Conservation (phyloP, 1,140 invertebrate species). For the Drosophila ficusphila region DNA sequence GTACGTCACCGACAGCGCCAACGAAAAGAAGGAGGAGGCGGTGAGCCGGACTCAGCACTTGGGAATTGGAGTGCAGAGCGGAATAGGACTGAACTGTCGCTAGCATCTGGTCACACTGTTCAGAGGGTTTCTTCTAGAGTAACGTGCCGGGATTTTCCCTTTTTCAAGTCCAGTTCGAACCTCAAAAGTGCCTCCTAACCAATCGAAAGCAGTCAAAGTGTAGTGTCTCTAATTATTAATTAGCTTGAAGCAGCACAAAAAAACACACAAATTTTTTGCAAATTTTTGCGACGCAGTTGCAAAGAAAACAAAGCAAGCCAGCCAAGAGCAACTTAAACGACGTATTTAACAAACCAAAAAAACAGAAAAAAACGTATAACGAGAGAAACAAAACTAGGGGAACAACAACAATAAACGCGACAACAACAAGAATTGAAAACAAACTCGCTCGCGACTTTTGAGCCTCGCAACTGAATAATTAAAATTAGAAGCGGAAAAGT, state of each 20-base stretch:
- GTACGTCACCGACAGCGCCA: slow-evolving; percentile 79
- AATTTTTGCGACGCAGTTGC: slow-evolving; percentile 73
- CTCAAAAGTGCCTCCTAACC: slow-evolving; percentile 2
- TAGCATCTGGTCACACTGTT: slow-evolving; percentile 39
- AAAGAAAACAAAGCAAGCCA: slow-evolving; percentile 45
- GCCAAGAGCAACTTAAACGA: slow-evolving; percentile 60
- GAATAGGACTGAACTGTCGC: slow-evolving; percentile 28
- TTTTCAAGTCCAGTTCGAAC: not conserved
- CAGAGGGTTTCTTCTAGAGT: slow-evolving; percentile 5
- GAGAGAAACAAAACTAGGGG: slow-evolving; percentile 21
- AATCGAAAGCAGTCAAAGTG: slow-evolving; percentile 24
- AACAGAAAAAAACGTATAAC: not conserved
- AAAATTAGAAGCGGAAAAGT: slow-evolving; percentile 82
- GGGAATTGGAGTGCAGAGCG: slow-evolving; percentile 25
- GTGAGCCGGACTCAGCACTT: slow-evolving; percentile 54
- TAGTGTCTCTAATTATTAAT: slow-evolving; percentile 61
- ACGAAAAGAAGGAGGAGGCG: slow-evolving; percentile 80
- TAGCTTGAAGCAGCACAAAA: slow-evolving; percentile 47
- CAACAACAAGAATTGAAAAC: slow-evolving; percentile 49
- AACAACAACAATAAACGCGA: slow-evolving; percentile 40
- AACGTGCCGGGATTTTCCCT: slow-evolving; percentile 1
- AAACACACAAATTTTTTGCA: slow-evolving; percentile 50
- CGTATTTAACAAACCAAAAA: slow-evolving; percentile 48
- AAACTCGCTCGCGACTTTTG: slow-evolving; percentile 78
- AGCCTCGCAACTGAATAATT: slow-evolving; percentile 80